phyloP scores from a whole-genome alignment of 2,113 vertebrate genomes.

The Gyps fulvus region DNA sequence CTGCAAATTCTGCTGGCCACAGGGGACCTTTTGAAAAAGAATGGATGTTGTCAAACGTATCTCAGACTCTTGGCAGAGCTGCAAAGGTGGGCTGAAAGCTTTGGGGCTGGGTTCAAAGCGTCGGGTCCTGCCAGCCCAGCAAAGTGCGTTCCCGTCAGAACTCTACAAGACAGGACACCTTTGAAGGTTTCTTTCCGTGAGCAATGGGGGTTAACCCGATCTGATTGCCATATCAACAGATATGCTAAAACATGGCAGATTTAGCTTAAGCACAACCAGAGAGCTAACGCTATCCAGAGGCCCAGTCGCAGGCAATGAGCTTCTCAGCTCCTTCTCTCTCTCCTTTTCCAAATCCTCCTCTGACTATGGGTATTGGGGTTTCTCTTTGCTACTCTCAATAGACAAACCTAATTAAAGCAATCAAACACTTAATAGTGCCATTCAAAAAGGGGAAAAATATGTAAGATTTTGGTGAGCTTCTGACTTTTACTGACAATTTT shows the following conservation, averaged over 20 bases:
- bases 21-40: background rate
- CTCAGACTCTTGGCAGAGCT: background rate
- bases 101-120: background rate
- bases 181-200: background rate
- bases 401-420: background rate
- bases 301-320: background rate
- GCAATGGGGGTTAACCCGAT: background rate
- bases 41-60: background rate
- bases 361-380: background rate
- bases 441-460: background rate
- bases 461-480: background rate
- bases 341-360: background rate
- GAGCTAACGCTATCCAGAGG: background rate
- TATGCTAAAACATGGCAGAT: background rate
- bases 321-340: background rate
- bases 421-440: background rate
- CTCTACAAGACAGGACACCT: accelerated
- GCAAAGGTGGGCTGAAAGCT: background rate
- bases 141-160: accelerated
- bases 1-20: background rate
- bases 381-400: background rate
- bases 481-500: background rate
- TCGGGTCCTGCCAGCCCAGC: background rate
- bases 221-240: background rate
- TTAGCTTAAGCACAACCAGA: background rate